A percentile compares a stretch with the other conserved stretches of the same genome.
phyloP scores from a whole-genome alignment of 2,113 vertebrate genomes.

The Malurus melanocephalus region DNA sequence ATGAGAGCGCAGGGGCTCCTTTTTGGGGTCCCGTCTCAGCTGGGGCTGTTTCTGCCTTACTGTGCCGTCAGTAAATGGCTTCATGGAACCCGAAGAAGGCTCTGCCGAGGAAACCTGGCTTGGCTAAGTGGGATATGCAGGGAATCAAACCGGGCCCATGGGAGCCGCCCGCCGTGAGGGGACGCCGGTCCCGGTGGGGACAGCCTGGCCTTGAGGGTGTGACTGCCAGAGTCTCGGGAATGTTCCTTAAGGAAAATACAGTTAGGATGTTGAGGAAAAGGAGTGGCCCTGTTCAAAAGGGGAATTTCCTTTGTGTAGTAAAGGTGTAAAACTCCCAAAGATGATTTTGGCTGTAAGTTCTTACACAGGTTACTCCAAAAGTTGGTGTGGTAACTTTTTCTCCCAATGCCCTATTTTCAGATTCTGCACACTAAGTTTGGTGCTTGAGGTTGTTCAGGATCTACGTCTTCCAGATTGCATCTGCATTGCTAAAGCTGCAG shows the following conservation, averaged over 20 bases:
- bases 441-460: background rate
- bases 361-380: background rate
- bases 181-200: background rate
- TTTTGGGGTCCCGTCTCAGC: too few relatives aligned
- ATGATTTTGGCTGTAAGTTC: background rate
- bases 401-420: background rate
- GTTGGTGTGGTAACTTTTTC: background rate
- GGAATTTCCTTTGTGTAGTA: background rate
- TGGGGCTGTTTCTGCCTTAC: background rate
- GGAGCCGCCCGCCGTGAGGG: background rate
- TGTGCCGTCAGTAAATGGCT: background rate
- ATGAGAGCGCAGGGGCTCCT: background rate
- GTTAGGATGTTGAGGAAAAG: background rate
- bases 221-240: background rate
- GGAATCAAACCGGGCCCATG: rapidly evolving
- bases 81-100: rapidly evolving
- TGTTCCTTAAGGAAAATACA: background rate
- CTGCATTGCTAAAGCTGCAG: background rate
- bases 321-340: background rate
- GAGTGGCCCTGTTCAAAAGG: background rate
- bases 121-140: background rate
- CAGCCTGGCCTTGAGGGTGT: rapidly evolving
- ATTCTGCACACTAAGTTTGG: background rate
- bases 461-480: background rate
- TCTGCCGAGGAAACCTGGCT: too few relatives aligned